phyloP scores from a whole-genome alignment of 2,113 vertebrate species.

The Pleuronectes platessa region DNA sequence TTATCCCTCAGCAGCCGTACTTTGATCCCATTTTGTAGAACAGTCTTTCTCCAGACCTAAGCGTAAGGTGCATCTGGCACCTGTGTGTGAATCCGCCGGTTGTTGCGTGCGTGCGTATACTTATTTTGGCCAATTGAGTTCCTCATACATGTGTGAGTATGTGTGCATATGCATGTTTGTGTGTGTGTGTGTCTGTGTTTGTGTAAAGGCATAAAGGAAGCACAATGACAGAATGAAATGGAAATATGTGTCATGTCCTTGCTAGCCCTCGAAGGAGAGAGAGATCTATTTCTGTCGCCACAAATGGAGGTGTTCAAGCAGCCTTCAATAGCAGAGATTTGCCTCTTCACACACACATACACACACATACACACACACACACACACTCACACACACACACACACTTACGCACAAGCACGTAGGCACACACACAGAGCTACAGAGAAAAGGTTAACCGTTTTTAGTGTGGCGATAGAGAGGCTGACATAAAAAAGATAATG shows the following conservation, averaged over 20 bases:
- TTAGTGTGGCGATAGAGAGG: slow-evolving; percentile 44
- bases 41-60: slow-evolving; percentile 48
- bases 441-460: slow-evolving; percentile 64
- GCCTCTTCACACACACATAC: slow-evolving; percentile 43
- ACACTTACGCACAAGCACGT: slow-evolving; percentile 23
- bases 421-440: slow-evolving; percentile 27
- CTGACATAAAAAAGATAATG: slow-evolving; percentile 67
- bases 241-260: slow-evolving; percentile 77
- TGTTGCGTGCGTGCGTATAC: neutral
- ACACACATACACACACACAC: slow-evolving; percentile 39
- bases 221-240: slow-evolving; percentile 73
- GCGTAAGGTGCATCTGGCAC: slow-evolving; percentile 54
- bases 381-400: slow-evolving; percentile 8
- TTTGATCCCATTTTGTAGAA: slow-evolving; percentile 69
- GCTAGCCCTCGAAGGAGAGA: slow-evolving; percentile 72
- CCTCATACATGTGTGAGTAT: slow-evolving; percentile 1
- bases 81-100: slow-evolving; percentile 36
- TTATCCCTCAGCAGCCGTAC: slow-evolving; percentile 49
- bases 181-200: slow-evolving; percentile 1
- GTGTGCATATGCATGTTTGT: slow-evolving; percentile 9
- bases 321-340: slow-evolving; percentile 68
- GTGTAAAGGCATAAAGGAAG: slow-evolving; percentile 44
- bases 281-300: slow-evolving; percentile 72
- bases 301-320: slow-evolving; percentile 71
- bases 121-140: slow-evolving; percentile 35